A percentile compares a stretch with the other conserved stretches of the same genome.
Conservation (phyloP, 92 coral and sea anemone genomes). For the Paragorgia papillata region DNA sequence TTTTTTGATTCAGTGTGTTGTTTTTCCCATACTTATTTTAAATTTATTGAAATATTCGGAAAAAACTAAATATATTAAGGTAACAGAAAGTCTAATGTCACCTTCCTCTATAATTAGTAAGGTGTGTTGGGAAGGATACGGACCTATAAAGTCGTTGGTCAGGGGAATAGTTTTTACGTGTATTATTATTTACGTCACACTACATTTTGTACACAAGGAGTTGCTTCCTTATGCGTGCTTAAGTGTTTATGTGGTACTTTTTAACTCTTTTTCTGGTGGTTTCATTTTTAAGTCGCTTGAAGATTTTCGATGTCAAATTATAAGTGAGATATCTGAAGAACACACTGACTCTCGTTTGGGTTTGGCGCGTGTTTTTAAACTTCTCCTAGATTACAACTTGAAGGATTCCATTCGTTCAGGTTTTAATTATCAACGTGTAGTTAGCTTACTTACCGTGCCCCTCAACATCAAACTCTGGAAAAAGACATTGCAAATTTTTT, state of each 20-base stretch:
- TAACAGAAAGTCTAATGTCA: constrained; percentile 7
- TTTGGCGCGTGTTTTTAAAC: not conserved
- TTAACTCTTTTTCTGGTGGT: no score
- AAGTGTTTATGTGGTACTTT: not conserved
- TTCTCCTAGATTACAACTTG: not conserved
- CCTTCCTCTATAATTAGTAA: not conserved
- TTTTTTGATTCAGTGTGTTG: not conserved
- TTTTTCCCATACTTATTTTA: not conserved
- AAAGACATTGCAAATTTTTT: not conserved
- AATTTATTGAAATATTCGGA: not conserved
- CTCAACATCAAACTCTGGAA: not conserved
- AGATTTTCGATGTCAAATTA: no score
- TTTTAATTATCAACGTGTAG: not conserved
- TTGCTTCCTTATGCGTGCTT: not conserved
- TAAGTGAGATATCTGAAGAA: not conserved
- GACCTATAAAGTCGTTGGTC: not conserved
- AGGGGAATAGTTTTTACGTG: not conserved
- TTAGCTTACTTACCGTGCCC: not conserved
- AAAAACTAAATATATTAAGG: no score
- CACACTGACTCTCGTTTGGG: not conserved
- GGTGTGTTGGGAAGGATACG: no score
- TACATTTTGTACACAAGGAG: not conserved
- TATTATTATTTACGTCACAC: not conserved
- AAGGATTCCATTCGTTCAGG: not conserved
- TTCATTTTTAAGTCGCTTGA: no score